Percentiles rank a stretch among this genome's conserved stretches.
Evolutionary conservation across 2,113 vertebrate genomes (phyloP).

Genomic region (Bambusicola thoracicus): DNA sequence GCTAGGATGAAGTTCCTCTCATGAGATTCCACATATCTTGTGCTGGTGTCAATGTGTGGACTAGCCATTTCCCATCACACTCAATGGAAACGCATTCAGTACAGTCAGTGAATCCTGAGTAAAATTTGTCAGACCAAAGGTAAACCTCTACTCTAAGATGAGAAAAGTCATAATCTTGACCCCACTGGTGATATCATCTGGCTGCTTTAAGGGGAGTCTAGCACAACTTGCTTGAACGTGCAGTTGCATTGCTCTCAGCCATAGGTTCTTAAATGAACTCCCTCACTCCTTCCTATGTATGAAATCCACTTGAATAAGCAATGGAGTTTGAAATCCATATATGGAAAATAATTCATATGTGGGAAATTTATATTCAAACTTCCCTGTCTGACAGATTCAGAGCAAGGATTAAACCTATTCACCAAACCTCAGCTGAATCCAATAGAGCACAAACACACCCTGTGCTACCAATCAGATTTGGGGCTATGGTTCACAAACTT

Average conservation of each 20-base stretch:
- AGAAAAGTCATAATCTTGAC: not conserved
- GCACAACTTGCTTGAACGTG: not conserved
- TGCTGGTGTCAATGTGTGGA: not conserved
- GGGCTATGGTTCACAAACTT: not conserved
- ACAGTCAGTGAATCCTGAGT: not conserved
- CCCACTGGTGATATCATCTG: not conserved
- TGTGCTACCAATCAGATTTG: not conserved
- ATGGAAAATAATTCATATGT: not conserved
- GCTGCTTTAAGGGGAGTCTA: not conserved
- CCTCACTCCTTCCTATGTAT: rapidly evolving
- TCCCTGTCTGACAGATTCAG: not conserved
- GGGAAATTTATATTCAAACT: not conserved
- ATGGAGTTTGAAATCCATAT: rapidly evolving
- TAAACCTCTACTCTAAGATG: not conserved
- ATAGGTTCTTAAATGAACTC: not conserved
- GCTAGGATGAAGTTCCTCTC: not conserved
- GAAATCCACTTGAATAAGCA: not conserved
- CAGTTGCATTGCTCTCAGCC: not conserved
- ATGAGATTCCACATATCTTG: not conserved
- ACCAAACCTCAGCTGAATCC: not conserved
- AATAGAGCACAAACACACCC: not conserved
- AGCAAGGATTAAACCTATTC: not conserved
- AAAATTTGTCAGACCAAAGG: not conserved
- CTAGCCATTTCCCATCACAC: rapidly evolving
- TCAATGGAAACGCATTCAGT: rapidly evolving